Evolutionary conservation across 2,113 vertebrate genomes (phyloP).

Genomic region (Ptilonorhynchus violaceus): DNA sequence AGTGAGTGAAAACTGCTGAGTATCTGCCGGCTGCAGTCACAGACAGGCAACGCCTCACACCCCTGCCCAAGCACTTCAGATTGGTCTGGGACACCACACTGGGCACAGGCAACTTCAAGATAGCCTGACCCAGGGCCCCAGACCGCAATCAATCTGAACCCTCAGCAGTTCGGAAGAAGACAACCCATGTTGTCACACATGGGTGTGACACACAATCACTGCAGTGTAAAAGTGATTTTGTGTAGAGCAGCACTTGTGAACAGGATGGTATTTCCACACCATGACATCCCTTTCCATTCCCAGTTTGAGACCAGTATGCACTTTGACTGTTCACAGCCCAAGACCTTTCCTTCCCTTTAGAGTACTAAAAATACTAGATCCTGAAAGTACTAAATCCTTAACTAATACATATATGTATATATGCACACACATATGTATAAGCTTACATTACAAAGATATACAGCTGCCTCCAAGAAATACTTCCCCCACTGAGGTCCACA

Average conservation of each 20-base stretch:
- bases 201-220: no score
- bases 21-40: not conserved
- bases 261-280: rapidly evolving
- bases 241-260: not conserved
- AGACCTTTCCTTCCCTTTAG: not conserved
- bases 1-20: not conserved
- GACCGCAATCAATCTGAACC: not conserved
- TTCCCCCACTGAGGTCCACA: not conserved
- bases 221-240: not conserved
- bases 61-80: not conserved
- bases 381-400: not conserved
- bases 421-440: not conserved
- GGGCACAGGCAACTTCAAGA: not conserved
- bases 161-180: not conserved
- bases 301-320: not conserved
- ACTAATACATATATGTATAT: not conserved
- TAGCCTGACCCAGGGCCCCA: not conserved
- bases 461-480: not conserved
- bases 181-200: rapidly evolving
- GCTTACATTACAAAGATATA: not conserved
- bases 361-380: not conserved
- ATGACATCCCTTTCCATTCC: not conserved
- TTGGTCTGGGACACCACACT: not conserved
- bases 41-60: not conserved
- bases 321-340: not conserved